These are phyloP conservation scores for Osmerus mordax DNA, from an alignment of 2,113 vertebrate species.

Conservation along the genomic window DNA sequence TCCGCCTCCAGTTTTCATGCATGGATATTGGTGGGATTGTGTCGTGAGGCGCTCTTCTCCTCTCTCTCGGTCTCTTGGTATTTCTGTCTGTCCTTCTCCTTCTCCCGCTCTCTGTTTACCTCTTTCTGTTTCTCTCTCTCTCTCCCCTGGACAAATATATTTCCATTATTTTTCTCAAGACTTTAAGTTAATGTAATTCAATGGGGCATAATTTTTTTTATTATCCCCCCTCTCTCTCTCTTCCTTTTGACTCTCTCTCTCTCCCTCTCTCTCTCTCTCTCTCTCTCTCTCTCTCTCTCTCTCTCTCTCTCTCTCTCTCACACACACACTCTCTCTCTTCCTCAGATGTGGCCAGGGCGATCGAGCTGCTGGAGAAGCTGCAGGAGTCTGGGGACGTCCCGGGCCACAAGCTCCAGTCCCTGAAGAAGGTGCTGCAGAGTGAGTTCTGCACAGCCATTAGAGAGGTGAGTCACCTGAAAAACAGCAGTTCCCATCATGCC, in stretches of 20 bases:
- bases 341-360: slow-evolving; percentile 93
- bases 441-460: slow-evolving; percentile 99
- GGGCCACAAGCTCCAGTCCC: slow-evolving; percentile 93
- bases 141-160: not conserved
- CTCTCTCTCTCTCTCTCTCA: not conserved
- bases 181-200: slow-evolving; percentile 50
- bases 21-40: slow-evolving; percentile 25
- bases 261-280: slow-evolving; percentile 22
- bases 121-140: not conserved
- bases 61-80: slow-evolving; percentile 12
- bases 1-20: slow-evolving; percentile 21
- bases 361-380: slow-evolving; percentile 95
- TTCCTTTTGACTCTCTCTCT: not conserved
- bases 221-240: not conserved
- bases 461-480: slow-evolving; percentile 81
- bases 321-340: slow-evolving; percentile 29
- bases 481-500: too few relatives aligned
- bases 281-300: not conserved
- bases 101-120: slow-evolving; percentile 47
- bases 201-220: slow-evolving; percentile 3
- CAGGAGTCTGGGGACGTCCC: slow-evolving; percentile 96
- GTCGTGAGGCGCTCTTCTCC: not conserved
- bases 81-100: slow-evolving; percentile 47
- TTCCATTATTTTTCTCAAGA: slow-evolving; percentile 5
- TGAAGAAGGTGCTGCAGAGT: slow-evolving; percentile 98